Conservation (phyloP, 2,797 vertebrate species). For the Parauchenoglanis punctatus region DNA sequence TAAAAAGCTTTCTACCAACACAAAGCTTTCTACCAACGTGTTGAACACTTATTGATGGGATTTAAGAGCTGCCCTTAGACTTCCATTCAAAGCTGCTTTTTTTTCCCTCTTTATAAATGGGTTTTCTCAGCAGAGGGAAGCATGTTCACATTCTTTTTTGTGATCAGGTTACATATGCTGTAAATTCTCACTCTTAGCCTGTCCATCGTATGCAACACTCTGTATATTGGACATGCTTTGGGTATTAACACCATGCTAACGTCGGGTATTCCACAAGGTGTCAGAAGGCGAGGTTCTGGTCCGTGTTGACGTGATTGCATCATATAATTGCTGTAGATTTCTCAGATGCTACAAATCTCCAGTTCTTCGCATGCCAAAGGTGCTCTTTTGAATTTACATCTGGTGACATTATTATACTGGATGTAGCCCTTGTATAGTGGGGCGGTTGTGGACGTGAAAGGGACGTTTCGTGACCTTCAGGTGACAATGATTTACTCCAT, state of each 20-base stretch:
- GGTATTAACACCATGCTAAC: background rate
- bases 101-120: background rate
- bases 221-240: background rate
- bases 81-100: background rate
- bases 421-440: background rate
- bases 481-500: background rate
- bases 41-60: background rate
- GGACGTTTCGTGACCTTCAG: too few species aligned
- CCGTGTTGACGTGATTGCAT: background rate
- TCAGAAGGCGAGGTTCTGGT: background rate
- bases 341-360: background rate
- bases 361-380: background rate
- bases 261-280: background rate
- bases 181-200: background rate
- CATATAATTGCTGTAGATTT: background rate
- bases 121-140: background rate
- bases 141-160: background rate
- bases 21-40: background rate
- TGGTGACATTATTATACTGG: background rate
- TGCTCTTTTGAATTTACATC: background rate
- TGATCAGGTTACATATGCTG: background rate
- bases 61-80: background rate
- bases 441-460: background rate
- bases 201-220: background rate
- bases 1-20: too few species aligned